These are phyloP conservation scores for Salvelinus sp. DNA, from an alignment of 2,113 vertebrate genomes.

Conservation along the genomic window DNA sequence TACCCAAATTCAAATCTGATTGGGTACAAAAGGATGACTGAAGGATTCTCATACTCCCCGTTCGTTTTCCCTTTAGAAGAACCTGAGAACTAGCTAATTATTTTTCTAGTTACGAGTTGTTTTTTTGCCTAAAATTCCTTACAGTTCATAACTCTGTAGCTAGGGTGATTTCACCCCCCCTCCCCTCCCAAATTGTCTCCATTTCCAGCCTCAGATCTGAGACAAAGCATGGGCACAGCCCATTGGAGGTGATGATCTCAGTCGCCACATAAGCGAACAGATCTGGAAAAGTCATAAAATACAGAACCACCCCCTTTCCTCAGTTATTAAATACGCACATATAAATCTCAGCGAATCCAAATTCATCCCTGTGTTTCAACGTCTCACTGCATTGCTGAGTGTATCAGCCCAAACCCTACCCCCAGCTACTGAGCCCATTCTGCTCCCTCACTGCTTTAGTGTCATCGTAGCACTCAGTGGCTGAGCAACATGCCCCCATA, in stretches of 20 bases:
- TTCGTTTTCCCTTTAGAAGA: slow-evolving; percentile 9
- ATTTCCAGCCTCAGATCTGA: slow-evolving; percentile 22
- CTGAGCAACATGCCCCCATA: slow-evolving; percentile 26
- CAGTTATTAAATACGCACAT: slow-evolving; percentile 23
- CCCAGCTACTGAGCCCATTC: neutral
- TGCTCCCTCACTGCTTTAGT: neutral
- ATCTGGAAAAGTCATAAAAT: slow-evolving; percentile 45
- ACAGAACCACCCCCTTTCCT: slow-evolving; percentile 14
- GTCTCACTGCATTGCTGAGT: no score
- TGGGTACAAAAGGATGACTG: slow-evolving; percentile 25
- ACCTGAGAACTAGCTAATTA: slow-evolving; percentile 36
- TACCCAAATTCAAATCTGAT: slow-evolving; percentile 25
- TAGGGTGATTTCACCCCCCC: slow-evolving; percentile 23
- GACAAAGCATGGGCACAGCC: slow-evolving; percentile 31
- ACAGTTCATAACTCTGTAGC: slow-evolving; percentile 44
- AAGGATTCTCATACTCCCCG: slow-evolving; percentile 28
- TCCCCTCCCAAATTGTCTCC: neutral
- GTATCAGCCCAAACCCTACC: no score
- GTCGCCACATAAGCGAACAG: slow-evolving; percentile 26
- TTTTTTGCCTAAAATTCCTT: slow-evolving; percentile 49
- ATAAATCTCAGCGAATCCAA: slow-evolving; percentile 17
- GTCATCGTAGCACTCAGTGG: neutral
- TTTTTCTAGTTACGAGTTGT: slow-evolving; percentile 44
- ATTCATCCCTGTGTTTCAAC: slow-evolving; percentile 4
- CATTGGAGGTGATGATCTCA: slow-evolving; percentile 46